Evolutionary conservation across 2,113 vertebrate genomes (phyloP).

Genomic region (Osmerus mordax): DNA sequence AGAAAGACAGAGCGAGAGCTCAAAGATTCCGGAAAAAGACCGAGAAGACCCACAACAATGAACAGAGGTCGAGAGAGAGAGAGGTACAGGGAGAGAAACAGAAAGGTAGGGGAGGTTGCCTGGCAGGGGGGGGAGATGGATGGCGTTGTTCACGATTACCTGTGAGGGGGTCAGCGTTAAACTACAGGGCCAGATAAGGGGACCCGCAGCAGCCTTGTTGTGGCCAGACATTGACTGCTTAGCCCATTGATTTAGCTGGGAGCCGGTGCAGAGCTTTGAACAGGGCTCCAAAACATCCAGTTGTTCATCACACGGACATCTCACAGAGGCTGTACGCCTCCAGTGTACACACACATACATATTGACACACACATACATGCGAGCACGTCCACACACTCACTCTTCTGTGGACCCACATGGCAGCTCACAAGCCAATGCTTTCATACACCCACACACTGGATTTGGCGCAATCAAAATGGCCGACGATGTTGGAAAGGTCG

Average conservation of each 20-base stretch:
- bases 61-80: conserved; percentile 16
- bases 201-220: conserved; percentile 64
- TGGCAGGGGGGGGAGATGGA: conserved; percentile 65
- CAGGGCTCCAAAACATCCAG: conserved; percentile 53
- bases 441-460: not conserved
- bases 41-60: not conserved
- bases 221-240: conserved; percentile 58
- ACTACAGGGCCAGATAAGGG: conserved; percentile 65
- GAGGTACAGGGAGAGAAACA: not conserved
- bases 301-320: conserved; percentile 63
- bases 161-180: conserved; percentile 74
- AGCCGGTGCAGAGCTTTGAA: conserved; percentile 51
- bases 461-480: not conserved
- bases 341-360: not conserved
- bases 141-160: conserved; percentile 70
- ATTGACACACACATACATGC: not conserved
- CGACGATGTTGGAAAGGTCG: too few relatives aligned
- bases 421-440: not conserved
- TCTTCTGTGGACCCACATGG: not conserved
- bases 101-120: conserved; percentile 47
- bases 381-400: not conserved
- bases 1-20: not conserved
- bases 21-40: not conserved
- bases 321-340: not conserved
- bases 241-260: conserved; percentile 56